phyloP scores from a whole-genome alignment of 35 echinoderm and acorn worm species.

The Diadema setosum region DNA sequence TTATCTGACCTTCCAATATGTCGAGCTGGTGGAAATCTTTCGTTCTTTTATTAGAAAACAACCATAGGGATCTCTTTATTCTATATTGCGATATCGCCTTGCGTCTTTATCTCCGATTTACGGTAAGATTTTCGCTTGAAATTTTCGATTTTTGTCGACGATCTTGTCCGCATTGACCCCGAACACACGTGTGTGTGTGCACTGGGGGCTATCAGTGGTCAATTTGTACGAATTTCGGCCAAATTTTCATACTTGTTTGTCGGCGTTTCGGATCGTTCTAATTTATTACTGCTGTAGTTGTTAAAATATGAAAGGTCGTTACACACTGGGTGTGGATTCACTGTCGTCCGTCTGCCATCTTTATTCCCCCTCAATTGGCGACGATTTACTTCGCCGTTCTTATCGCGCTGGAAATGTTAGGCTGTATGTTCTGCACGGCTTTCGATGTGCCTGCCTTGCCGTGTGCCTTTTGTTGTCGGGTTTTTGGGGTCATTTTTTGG shows the following conservation, averaged over 20 bases:
- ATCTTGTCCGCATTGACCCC: conserved; percentile 20
- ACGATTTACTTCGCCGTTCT: conserved; percentile 13
- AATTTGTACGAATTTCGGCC: conserved; percentile 34
- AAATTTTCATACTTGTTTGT: conserved; percentile 36
- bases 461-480: background rate
- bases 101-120: conserved; percentile 5
- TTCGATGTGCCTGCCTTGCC: background rate
- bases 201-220: conserved; percentile 29
- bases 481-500: background rate
- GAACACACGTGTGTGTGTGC: conserved; percentile 24
- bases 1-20: conserved; percentile 66
- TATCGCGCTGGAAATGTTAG: conserved; percentile 12
- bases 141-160: background rate
- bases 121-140: conserved; percentile 2
- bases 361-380: conserved; percentile 22
- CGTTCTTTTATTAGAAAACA: conserved; percentile 89
- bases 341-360: conserved; percentile 23
- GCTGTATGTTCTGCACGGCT: background rate
- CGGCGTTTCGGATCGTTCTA: conserved; percentile 52
- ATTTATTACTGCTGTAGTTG: conserved; percentile 73
- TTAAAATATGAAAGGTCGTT: conserved; percentile 75
- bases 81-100: conserved; percentile 24
- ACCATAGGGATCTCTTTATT: conserved; percentile 46
- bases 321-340: conserved; percentile 34
- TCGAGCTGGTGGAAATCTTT: conserved; percentile 64